Percentiles rank a stretch among this genome's conserved stretches.
phyloP scores from a whole-genome alignment of 2,888 invertebrate genomes.

The Unio delphinus region DNA sequence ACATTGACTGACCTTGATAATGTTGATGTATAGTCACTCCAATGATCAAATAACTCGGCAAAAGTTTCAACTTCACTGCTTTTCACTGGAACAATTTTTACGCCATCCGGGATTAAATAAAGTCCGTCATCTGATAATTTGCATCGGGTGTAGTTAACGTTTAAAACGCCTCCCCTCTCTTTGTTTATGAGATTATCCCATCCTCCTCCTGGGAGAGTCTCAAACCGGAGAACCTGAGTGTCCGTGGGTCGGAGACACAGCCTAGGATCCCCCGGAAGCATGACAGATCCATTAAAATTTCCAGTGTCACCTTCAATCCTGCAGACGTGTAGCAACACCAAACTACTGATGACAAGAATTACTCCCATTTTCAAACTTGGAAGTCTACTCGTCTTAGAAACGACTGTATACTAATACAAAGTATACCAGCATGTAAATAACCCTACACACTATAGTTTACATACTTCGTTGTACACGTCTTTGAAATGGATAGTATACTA shows the following conservation, averaged over 20 bases:
- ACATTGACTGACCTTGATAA: constrained; percentile 47
- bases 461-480: no score
- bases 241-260: constrained; percentile 7
- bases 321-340: no score
- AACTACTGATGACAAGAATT: no score
- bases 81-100: constrained; percentile 52
- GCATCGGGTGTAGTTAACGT: constrained; percentile 48
- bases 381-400: no score
- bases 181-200: constrained; percentile 63
- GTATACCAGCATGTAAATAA: no score
- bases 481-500: no score
- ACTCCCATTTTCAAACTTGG: no score
- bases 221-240: constrained; percentile 24
- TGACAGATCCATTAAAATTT: no score
- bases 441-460: no score
- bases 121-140: constrained; percentile 53
- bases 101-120: constrained; percentile 56
- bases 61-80: constrained; percentile 48
- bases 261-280: constrained; percentile 17
- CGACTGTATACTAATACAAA: no score
- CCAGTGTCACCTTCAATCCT: no score
- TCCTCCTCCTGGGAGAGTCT: constrained; percentile 58
- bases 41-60: constrained; percentile 48
- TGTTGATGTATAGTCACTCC: constrained; percentile 44
- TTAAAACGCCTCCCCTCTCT: constrained; percentile 22